Evolutionary conservation across 2,113 vertebrate species (phyloP).

Genomic region (Onychorhynchus coronatus): DNA sequence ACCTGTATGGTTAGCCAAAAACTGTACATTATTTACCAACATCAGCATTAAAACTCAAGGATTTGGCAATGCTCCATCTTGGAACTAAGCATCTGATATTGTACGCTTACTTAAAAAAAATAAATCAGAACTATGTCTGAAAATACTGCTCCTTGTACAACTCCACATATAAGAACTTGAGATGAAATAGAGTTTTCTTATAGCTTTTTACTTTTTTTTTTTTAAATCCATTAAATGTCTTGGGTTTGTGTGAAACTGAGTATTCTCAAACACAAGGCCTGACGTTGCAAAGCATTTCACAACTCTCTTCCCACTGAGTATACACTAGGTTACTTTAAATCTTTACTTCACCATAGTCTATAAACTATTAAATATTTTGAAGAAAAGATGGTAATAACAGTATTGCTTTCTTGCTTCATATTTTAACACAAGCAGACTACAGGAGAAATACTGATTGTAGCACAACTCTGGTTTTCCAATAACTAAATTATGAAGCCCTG

Average conservation of each 20-base stretch:
- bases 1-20: conserved; percentile 34
- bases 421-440: background rate
- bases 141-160: background rate
- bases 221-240: background rate
- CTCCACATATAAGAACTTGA: background rate
- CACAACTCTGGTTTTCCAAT: background rate
- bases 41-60: conserved; percentile 9
- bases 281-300: background rate
- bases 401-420: background rate
- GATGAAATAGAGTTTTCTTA: background rate
- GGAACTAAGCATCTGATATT: background rate
- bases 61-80: conserved; percentile 7
- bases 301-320: background rate
- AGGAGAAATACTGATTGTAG: background rate
- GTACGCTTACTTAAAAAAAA: background rate
- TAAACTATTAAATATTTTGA: background rate
- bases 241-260: background rate
- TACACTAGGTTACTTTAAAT: background rate
- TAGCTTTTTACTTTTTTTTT: background rate
- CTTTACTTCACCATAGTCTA: background rate
- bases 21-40: conserved; percentile 44
- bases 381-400: background rate
- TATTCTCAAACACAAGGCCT: background rate
- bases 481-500: background rate
- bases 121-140: background rate